These are phyloP conservation scores for Camponotus floridanus DNA, from an alignment of 1,140 invertebrate species.

Conservation along the genomic window DNA sequence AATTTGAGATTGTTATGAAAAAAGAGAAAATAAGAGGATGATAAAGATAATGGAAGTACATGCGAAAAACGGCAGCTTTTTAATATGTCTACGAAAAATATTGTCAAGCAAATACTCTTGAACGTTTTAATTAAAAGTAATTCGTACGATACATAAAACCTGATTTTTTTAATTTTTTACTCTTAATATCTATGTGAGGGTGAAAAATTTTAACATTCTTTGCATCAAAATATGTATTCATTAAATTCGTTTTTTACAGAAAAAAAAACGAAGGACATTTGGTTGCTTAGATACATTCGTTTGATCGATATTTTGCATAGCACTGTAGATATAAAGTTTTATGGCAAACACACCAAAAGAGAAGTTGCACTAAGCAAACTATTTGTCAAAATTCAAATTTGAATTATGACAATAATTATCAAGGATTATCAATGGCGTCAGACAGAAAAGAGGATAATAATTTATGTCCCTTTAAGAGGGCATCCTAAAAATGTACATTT, in stretches of 20 bases:
- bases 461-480: conserved; percentile 87
- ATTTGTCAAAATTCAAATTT: neutral
- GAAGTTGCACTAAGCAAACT: neutral
- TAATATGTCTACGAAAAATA: conserved; percentile 81
- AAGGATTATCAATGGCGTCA: conserved; percentile 91
- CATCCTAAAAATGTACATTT: conserved; percentile 88
- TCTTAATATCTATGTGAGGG: conserved; percentile 44
- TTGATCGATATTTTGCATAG: conserved; percentile 72
- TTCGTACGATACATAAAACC: conserved; percentile 76
- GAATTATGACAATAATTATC: conserved; percentile 88
- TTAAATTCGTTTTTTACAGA: neutral
- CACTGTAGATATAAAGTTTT: neutral
- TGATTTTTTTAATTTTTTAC: conserved; percentile 48
- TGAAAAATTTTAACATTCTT: conserved; percentile 29
- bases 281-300: conserved; percentile 53
- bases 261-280: conserved; percentile 24
- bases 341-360: neutral
- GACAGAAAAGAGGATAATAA: conserved; percentile 86
- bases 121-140: conserved; percentile 84
- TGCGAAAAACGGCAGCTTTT: conserved; percentile 77
- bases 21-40: neutral
- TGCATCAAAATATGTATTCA: conserved; percentile 19
- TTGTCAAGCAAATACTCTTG: conserved; percentile 83
- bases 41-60: conserved; percentile 55
- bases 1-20: conserved; percentile 69